These are phyloP conservation scores for Oxyura jamaicensis DNA, from an alignment of 2,113 vertebrate genomes.

Conservation along the genomic window DNA sequence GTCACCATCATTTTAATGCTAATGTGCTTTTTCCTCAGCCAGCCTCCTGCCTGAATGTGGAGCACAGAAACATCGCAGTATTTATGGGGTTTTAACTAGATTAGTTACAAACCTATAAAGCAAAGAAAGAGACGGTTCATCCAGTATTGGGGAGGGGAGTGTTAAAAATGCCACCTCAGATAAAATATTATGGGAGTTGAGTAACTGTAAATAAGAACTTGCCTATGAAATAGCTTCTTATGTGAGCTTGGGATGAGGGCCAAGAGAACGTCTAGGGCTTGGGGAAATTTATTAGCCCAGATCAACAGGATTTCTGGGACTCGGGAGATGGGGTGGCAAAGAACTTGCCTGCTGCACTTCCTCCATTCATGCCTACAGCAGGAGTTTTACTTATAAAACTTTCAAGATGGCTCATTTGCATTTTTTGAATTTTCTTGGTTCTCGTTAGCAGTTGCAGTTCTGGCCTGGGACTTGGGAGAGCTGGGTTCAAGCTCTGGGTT, in stretches of 20 bases:
- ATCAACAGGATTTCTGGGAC: conserved; percentile 70
- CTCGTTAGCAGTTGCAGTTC: conserved; percentile 24
- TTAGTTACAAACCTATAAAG: conserved; percentile 70
- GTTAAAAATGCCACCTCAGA: conserved; percentile 75
- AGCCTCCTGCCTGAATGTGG: conserved; percentile 46
- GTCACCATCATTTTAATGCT: conserved; percentile 60
- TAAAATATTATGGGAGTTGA: conserved; percentile 73
- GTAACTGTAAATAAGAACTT: conserved; percentile 72
- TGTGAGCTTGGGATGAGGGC: conserved; percentile 74
- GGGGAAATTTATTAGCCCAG: conserved; percentile 73
- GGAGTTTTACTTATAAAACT: conserved; percentile 26
- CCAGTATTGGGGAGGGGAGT: conserved; percentile 60
- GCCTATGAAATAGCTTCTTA: conserved; percentile 74
- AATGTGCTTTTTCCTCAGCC: conserved; percentile 61
- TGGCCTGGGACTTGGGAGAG: not conserved
- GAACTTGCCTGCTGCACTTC: conserved; percentile 65
- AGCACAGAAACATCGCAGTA: conserved; percentile 65
- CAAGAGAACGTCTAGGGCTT: conserved; percentile 67
- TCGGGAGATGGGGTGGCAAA: conserved; percentile 63
- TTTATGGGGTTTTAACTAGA: conserved; percentile 73
- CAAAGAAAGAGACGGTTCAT: conserved; percentile 74
- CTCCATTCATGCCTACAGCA: conserved; percentile 48
- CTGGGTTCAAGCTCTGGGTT: not conserved
- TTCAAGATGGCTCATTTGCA: conserved; percentile 31
- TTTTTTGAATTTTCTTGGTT: conserved; percentile 36